phyloP scores from a whole-genome alignment of 2,888 invertebrate species.

The Cantharis rufa region DNA sequence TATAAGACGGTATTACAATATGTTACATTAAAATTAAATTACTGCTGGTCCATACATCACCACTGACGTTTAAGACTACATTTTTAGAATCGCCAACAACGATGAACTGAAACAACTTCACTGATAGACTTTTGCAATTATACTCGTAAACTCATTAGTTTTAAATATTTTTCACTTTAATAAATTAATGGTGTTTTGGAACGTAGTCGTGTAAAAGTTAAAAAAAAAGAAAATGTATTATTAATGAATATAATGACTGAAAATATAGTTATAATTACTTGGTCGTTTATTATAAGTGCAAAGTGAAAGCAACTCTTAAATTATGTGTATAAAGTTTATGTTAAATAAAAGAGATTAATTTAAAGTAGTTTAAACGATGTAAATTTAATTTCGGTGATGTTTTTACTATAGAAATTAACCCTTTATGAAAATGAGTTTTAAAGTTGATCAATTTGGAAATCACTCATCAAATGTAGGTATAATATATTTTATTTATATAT shows the following conservation, averaged over 20 bases:
- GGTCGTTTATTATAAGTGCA: neutral
- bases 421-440: neutral
- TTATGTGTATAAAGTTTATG: neutral
- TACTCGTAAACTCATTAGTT: slow-evolving; percentile 17
- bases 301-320: neutral
- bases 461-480: neutral
- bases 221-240: slow-evolving; percentile 2
- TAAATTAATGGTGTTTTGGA: neutral
- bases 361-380: neutral
- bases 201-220: neutral
- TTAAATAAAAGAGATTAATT: neutral
- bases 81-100: slow-evolving; percentile 39
- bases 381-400: neutral
- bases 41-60: slow-evolving; percentile 46
- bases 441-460: neutral
- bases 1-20: slow-evolving; percentile 14
- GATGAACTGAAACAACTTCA: slow-evolving; percentile 42
- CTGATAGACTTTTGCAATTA: slow-evolving; percentile 29
- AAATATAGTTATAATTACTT: slow-evolving; percentile 3
- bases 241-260: slow-evolving; percentile 3
- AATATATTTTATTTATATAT: no score
- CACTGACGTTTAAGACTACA: slow-evolving; percentile 44
- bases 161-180: slow-evolving; percentile 22
- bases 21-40: slow-evolving; percentile 43
- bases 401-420: neutral